A percentile compares a stretch with the other conserved stretches of the same genome.
phyloP scores from a whole-genome alignment of 37 sponge, comb jelly and placozoan species.

The Cliona cf. orientalis region DNA sequence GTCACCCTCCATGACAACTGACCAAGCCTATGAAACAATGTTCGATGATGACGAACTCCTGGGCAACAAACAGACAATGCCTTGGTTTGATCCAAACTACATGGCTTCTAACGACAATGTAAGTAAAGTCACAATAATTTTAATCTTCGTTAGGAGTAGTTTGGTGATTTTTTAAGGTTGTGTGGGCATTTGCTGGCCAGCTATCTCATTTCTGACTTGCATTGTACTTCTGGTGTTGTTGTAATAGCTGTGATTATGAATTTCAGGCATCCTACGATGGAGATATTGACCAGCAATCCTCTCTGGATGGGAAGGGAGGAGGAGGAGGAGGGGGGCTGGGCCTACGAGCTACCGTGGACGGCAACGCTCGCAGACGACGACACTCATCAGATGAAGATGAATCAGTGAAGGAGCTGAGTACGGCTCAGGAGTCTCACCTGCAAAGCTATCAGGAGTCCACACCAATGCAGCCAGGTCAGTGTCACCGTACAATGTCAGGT shows the following conservation, averaged over 20 bases:
- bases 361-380: conserved; percentile 21
- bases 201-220: neutral
- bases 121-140: no score
- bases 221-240: neutral
- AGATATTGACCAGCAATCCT: conserved; percentile 22
- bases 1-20: conserved; percentile 11
- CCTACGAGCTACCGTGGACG: conserved; percentile 66
- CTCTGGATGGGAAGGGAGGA: neutral
- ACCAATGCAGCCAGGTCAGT: conserved; percentile 53
- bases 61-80: conserved; percentile 46
- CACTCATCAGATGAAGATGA: conserved; percentile 20
- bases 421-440: conserved; percentile 22
- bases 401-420: conserved; percentile 10
- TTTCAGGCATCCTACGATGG: conserved; percentile 21
- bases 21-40: conserved; percentile 58
- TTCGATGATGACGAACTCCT: conserved; percentile 69
- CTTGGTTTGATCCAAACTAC: conserved; percentile 77
- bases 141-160: no score
- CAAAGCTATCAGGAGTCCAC: conserved; percentile 35
- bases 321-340: neutral
- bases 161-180: no score
- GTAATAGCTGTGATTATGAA: neutral
- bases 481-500: no score
- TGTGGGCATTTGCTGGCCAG: neutral
- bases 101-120: no score